Evolutionary conservation across 1,140 invertebrate species (phyloP).

Genomic region (Sinella curviseta): DNA sequence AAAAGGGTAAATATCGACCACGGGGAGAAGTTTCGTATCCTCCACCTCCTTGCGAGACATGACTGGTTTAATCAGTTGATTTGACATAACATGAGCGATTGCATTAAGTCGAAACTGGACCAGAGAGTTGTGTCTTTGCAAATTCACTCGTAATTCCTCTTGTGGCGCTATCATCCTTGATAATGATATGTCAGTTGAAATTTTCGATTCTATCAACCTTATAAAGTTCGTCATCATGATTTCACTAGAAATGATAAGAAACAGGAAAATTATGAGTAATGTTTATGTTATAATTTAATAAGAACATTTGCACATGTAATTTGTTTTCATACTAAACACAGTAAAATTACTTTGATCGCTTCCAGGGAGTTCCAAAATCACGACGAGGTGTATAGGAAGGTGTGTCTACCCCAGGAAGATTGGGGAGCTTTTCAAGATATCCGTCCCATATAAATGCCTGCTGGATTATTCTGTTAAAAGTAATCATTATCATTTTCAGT

Average conservation of each 20-base stretch:
- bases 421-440: conserved; percentile 72
- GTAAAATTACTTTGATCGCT: conserved; percentile 66
- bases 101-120: conserved; percentile 66
- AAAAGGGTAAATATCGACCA: conserved; percentile 73
- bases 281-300: conserved; percentile 12
- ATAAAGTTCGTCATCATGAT: conserved; percentile 70
- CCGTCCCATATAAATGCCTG: conserved; percentile 75
- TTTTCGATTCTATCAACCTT: conserved; percentile 67
- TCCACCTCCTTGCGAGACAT: conserved; percentile 54
- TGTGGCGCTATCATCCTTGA: conserved; percentile 24
- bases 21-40: conserved; percentile 53
- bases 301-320: background rate
- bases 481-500: conserved; percentile 28
- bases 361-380: conserved; percentile 69
- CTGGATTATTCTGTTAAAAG: conserved; percentile 61
- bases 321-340: background rate
- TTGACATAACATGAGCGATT: conserved; percentile 66
- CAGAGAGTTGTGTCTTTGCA: conserved; percentile 65
- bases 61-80: conserved; percentile 62
- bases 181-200: conserved; percentile 57
- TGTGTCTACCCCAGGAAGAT: conserved; percentile 66
- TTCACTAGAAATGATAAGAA: conserved; percentile 60
- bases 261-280: background rate
- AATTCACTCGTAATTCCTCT: conserved; percentile 50
- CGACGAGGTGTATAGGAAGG: conserved; percentile 71